Conservation (phyloP, 1,140 invertebrate genomes). For the Sitobion miscanthi region DNA sequence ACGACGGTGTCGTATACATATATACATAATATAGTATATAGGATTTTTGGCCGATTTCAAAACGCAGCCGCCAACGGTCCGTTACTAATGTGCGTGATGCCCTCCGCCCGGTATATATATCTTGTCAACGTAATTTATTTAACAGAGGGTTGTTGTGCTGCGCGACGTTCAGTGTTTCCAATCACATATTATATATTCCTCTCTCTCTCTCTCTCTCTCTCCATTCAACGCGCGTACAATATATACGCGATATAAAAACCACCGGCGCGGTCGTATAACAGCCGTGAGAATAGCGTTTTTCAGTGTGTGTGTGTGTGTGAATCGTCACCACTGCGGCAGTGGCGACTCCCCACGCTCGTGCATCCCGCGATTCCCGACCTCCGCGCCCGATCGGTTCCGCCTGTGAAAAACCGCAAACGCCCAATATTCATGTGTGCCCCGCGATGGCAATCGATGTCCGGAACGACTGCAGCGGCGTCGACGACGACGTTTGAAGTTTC, state of each 20-base stretch:
- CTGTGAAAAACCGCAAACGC: neutral
- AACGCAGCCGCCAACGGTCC: constrained; percentile 43
- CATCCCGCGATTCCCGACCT: neutral
- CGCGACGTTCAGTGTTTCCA: constrained; percentile 6
- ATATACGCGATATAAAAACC: neutral
- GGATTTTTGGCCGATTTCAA: neutral
- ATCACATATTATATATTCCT: constrained; percentile 28
- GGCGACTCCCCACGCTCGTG: neutral
- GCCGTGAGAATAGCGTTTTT: constrained; percentile 39
- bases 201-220: neutral
- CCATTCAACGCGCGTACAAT: neutral
- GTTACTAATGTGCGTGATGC: constrained; percentile 44
- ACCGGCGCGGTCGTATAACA: neutral
- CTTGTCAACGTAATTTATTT: constrained; percentile 56
- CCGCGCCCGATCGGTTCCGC: neutral
- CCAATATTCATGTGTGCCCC: neutral
- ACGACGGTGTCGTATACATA: too few species aligned
- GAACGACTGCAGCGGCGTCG: neutral
- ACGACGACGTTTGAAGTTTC: neutral
- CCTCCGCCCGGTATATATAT: neutral
- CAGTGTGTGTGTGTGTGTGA: neutral
- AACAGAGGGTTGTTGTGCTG: neutral
- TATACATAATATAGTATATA: too few species aligned
- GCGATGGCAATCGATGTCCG: constrained; percentile 13
- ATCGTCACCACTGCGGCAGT: neutral